phyloP scores from a whole-genome alignment of 2,797 vertebrate genomes.

The Sebastes hubbsi region DNA sequence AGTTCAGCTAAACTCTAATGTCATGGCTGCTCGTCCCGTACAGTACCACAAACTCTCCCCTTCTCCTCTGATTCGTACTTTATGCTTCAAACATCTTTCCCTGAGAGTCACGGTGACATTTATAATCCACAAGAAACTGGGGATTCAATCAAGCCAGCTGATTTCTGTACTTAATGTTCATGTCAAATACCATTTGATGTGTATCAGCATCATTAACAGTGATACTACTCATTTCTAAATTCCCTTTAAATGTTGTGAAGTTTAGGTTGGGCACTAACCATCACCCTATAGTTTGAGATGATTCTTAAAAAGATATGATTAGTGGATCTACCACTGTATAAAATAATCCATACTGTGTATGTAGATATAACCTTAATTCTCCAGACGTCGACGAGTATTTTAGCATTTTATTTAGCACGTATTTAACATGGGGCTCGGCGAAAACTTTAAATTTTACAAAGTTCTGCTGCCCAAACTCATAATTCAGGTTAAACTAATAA shows the following conservation, averaged over 20 bases:
- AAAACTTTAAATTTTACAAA: background rate
- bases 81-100: constrained; percentile 10
- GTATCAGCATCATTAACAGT: background rate
- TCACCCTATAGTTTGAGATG: background rate
- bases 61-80: background rate
- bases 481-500: background rate
- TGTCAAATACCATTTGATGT: background rate
- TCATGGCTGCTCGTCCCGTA: constrained; percentile 2
- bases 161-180: background rate
- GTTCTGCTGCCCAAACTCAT: background rate
- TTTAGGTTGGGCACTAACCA: background rate
- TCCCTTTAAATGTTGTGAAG: background rate
- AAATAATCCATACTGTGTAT: background rate
- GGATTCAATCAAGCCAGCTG: background rate
- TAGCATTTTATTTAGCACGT: background rate
- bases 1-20: background rate
- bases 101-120: constrained; percentile 48
- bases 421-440: background rate
- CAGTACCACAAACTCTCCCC: background rate
- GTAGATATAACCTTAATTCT: background rate
- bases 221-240: background rate
- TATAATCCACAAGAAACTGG: background rate
- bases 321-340: background rate
- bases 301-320: background rate
- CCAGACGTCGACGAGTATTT: background rate